These are phyloP conservation scores for Dioctria rufipes DNA, from an alignment of 2,888 invertebrate genomes.

Conservation along the genomic window DNA sequence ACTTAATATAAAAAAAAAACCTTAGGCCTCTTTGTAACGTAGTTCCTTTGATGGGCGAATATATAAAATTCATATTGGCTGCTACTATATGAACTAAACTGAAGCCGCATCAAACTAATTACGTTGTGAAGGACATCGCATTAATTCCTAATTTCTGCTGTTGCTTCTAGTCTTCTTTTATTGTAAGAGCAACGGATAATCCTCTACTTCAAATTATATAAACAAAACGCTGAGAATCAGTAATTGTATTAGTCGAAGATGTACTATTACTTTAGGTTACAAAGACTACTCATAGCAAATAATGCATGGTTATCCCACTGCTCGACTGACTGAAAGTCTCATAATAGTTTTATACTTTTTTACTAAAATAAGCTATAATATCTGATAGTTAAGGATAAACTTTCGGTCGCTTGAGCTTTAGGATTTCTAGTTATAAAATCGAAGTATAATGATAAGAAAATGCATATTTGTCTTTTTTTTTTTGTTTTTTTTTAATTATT, in stretches of 20 bases:
- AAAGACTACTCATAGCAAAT: constrained; percentile 12
- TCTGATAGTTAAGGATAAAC: constrained; percentile 46
- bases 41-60: constrained; percentile 32
- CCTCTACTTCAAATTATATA: constrained; percentile 17
- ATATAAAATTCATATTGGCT: not conserved
- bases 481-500: constrained; percentile 21
- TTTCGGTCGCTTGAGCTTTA: constrained; percentile 52
- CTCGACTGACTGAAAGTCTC: constrained; percentile 50
- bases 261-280: constrained; percentile 46
- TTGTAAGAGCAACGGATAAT: constrained; percentile 67
- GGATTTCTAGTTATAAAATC: constrained; percentile 38
- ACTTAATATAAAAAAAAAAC: constrained; percentile 41
- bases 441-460: constrained; percentile 7
- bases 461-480: constrained; percentile 24
- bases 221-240: constrained; percentile 40
- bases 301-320: constrained; percentile 42
- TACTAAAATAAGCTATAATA: constrained; percentile 52
- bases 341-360: constrained; percentile 53
- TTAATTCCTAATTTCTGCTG: constrained; percentile 62
- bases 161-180: constrained; percentile 70
- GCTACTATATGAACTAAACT: not conserved
- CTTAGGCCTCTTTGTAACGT: constrained; percentile 36
- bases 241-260: constrained; percentile 42
- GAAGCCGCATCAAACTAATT: constrained; percentile 33
- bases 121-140: constrained; percentile 43